Percentiles rank a stretch among this genome's conserved stretches.
phyloP scores from a whole-genome alignment of 2,888 invertebrate genomes.

The Drosophila picticornis region DNA sequence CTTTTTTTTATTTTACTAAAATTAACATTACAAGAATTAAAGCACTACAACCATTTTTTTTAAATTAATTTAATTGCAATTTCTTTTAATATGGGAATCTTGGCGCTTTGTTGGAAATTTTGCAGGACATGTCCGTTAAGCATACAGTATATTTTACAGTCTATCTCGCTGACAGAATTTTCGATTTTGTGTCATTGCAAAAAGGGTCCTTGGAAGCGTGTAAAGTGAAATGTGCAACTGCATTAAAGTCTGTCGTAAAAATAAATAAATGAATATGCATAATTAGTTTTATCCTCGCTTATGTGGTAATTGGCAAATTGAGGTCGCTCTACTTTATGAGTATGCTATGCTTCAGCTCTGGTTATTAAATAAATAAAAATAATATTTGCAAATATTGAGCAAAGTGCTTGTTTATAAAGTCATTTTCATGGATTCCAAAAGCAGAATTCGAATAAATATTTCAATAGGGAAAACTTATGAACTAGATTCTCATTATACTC shows the following conservation, averaged over 20 bases:
- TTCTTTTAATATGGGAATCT: background rate
- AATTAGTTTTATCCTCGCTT: slow-evolving; percentile 54
- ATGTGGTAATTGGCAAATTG: slow-evolving; percentile 26
- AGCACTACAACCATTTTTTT: background rate
- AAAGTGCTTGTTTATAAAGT: no score
- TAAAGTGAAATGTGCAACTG: background rate
- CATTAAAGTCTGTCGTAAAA: slow-evolving; percentile 8
- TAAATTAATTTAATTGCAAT: background rate
- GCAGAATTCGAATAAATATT: background rate
- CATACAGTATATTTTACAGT: background rate
- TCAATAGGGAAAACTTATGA: background rate
- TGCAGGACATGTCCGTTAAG: background rate
- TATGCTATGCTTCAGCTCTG: background rate
- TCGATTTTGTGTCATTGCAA: slow-evolving; percentile 25
- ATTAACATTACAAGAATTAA: background rate
- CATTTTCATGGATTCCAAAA: no score
- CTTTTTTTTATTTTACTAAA: background rate
- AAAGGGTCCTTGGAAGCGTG: background rate
- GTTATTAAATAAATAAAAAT: background rate
- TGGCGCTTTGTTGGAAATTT: background rate
- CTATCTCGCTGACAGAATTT: background rate
- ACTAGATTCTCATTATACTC: background rate
- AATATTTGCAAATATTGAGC: no score
- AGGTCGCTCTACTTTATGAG: background rate
- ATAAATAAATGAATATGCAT: slow-evolving; percentile 15